Conservation (phyloP, 2,113 vertebrate species). For the Hymenochirus boettgeri region DNA sequence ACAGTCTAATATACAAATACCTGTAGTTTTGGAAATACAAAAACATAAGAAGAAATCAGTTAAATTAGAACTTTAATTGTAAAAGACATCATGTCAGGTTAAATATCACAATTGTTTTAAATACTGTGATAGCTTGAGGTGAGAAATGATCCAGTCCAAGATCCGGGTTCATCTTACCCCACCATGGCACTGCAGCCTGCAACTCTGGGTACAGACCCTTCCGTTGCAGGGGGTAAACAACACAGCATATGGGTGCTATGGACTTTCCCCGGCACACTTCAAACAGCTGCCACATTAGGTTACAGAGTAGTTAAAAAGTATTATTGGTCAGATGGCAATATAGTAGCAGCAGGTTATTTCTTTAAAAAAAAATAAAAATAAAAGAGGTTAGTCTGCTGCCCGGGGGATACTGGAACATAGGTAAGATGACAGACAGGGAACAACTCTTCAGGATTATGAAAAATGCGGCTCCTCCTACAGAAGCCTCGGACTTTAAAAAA, state of each 20-base stretch:
- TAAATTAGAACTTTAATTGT: slow-evolving; percentile 43
- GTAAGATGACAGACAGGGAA: no score
- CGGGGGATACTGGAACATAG: not conserved
- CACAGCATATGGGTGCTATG: not conserved
- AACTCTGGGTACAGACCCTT: not conserved
- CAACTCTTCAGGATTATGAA: no score
- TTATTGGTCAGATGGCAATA: not conserved
- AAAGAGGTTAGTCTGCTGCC: not conserved
- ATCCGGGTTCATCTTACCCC: no score
- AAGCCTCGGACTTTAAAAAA: no score
- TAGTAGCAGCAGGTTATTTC: not conserved
- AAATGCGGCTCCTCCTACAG: no score
- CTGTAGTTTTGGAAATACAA: no score
- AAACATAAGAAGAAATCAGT: no score
- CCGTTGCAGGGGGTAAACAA: not conserved
- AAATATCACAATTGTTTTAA: slow-evolving; percentile 25
- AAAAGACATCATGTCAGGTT: slow-evolving; percentile 43
- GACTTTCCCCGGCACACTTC: not conserved
- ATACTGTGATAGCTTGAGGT: slow-evolving; percentile 31
- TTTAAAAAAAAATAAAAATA: no score
- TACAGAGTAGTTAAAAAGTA: not conserved
- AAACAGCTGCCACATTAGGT: not conserved
- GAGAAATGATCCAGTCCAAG: not conserved
- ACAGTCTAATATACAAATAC: no score
- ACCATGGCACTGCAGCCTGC: not conserved